Percentiles rank a stretch among this genome's conserved stretches.
Evolutionary conservation across 2,888 invertebrate genomes (phyloP).

Genomic region (Flexamia atlantica): DNA sequence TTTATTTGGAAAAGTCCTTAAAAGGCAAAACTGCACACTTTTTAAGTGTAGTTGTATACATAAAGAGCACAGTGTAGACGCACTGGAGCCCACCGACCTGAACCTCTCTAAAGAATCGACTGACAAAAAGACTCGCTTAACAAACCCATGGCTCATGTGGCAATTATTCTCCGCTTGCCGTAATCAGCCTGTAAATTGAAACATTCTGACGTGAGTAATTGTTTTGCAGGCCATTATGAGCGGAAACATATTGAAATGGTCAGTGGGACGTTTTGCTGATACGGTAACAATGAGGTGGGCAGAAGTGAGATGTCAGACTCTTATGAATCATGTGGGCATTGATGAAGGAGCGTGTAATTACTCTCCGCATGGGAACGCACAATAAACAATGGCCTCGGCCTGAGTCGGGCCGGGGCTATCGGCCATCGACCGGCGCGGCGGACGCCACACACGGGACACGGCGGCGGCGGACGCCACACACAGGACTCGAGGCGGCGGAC

Average conservation of each 20-base stretch:
- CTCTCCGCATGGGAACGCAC: slow-evolving; percentile 46
- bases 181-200: slow-evolving; percentile 43
- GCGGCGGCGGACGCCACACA: too few species aligned
- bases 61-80: too few species aligned
- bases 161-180: background rate
- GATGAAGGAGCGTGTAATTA: slow-evolving; percentile 49
- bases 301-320: slow-evolving; percentile 39
- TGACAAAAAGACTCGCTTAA: background rate
- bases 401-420: background rate
- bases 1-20: too few species aligned
- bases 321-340: slow-evolving; percentile 55
- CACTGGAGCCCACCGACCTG: too few species aligned
- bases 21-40: too few species aligned
- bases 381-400: slow-evolving; percentile 43
- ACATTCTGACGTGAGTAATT: slow-evolving; percentile 32
- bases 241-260: slow-evolving; percentile 34
- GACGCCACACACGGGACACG: background rate
- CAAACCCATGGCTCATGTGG: background rate
- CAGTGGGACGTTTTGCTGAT: slow-evolving; percentile 7
- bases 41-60: too few species aligned
- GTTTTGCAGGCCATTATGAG: slow-evolving; percentile 24
- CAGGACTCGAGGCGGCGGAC: too few species aligned
- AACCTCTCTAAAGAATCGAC: background rate
- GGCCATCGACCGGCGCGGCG: background rate
- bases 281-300: slow-evolving; percentile 47